Evolutionary conservation across 1,140 invertebrate species (phyloP).

Genomic region (Leucophenga varia): DNA sequence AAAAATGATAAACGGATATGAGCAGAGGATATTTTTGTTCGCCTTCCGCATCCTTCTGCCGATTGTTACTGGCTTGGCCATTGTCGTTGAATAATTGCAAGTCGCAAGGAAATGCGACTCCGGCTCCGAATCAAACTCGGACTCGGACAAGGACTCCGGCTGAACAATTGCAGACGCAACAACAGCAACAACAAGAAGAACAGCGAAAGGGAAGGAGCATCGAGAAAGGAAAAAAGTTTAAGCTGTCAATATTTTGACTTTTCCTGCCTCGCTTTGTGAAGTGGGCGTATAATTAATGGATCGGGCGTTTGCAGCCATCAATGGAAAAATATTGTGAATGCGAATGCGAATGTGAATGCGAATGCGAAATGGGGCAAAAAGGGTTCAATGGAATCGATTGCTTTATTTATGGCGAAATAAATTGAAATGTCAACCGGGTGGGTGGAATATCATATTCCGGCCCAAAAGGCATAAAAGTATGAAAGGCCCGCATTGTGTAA

Average conservation of each 20-base stretch:
- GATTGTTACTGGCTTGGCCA: slow-evolving; percentile 25
- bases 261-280: slow-evolving; percentile 44
- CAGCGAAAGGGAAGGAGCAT: neutral
- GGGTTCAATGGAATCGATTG: slow-evolving; percentile 35
- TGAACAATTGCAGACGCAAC: slow-evolving; percentile 30
- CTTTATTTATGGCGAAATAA: slow-evolving; percentile 53
- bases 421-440: slow-evolving; percentile 52
- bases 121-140: neutral
- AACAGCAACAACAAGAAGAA: slow-evolving; percentile 11
- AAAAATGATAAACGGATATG: slow-evolving; percentile 56
- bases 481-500: no score
- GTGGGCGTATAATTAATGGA: slow-evolving; percentile 55
- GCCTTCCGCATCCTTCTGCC: slow-evolving; percentile 27
- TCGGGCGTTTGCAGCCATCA: slow-evolving; percentile 22
- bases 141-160: neutral
- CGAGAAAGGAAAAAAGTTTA: slow-evolving; percentile 40
- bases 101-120: slow-evolving; percentile 17
- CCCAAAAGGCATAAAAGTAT: neutral
- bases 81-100: slow-evolving; percentile 49
- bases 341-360: slow-evolving; percentile 12
- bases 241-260: slow-evolving; percentile 56
- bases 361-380: slow-evolving; percentile 30
- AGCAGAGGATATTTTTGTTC: slow-evolving; percentile 41
- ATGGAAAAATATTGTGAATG: slow-evolving; percentile 40
- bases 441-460: slow-evolving; percentile 43